phyloP scores from a whole-genome alignment of 64 coral and sea anemone genomes.

The Catalaphyllia jardinei region DNA sequence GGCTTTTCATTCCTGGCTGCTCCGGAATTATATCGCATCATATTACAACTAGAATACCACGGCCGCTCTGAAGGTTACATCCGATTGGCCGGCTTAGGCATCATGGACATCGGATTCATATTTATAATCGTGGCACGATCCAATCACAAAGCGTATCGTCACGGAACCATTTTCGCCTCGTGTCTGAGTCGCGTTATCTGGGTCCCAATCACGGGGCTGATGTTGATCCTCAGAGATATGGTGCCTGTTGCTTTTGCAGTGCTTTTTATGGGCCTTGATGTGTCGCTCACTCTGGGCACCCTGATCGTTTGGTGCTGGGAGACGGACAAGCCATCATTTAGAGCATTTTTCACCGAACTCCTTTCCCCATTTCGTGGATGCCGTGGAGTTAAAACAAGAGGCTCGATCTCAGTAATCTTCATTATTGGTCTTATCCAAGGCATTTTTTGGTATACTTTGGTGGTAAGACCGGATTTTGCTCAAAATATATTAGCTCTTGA shows the following conservation, averaged over 20 bases:
- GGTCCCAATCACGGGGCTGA: constrained; percentile 11
- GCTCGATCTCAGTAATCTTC: constrained; percentile 5
- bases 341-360: constrained; percentile 21
- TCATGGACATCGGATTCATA: constrained; percentile 46
- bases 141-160: neutral
- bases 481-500: constrained; percentile 9
- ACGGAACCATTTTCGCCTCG: constrained; percentile 43
- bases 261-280: constrained; percentile 42
- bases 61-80: constrained; percentile 28
- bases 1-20: constrained; percentile 42
- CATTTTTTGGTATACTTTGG: constrained; percentile 20
- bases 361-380: neutral
- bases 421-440: constrained; percentile 39
- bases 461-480: constrained; percentile 27
- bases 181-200: constrained; percentile 21
- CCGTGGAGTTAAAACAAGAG: neutral
- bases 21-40: constrained; percentile 18
- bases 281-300: neutral
- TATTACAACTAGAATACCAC: constrained; percentile 13
- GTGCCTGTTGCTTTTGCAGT: constrained; percentile 28
- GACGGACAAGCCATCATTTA: neutral
- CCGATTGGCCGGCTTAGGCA: constrained; percentile 32
- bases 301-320: constrained; percentile 39
- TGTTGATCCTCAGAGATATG: constrained; percentile 33
- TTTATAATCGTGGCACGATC: constrained; percentile 40